Evolutionary conservation across 1,140 invertebrate species (phyloP), one percentile per base, ranked within the genome.

Genomic region (Lasaia peninsularis): DNA sequence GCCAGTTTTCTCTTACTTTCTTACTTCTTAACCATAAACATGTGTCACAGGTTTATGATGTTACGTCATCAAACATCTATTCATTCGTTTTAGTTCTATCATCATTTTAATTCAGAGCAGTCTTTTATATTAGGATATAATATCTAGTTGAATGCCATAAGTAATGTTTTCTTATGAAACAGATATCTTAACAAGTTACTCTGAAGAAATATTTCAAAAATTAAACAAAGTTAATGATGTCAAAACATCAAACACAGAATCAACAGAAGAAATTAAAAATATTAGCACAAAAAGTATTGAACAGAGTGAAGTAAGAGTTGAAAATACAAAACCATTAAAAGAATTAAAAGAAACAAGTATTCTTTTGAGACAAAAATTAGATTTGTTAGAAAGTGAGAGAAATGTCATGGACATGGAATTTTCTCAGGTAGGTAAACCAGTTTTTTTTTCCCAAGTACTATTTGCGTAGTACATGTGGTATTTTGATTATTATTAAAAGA

Each of bases 361-460:
- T 59, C 55, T 79, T 40, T 66, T 86, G 8, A 72, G 76, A 35
- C 81, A 87, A 67, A 84, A 79, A 58, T 68, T 83, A 28, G 80
- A 87, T 55, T 72, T 67, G 12, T 62, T 87, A 9, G 73, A 82
- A 62, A 84, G 75, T 76, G 84, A 82, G 61, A 75, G 67, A 64
- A 87, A 81, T 78, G 63, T 80, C 18, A 87, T 86, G 79, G 76
- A 80, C 63, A 72, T 80, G 50, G 84, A 86, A 69, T 84, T 67
- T 69, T 71, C 73, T 16, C 81, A 87, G 75, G 84, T 87, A 75
- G 54, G 28, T 37, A 9, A 49, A 10, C 10, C 2, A 53, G 56
- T 56, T 40, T 37, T 16, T 34, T 21, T 32, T 57, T 28, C 0
- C 8, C 8, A 28, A 4, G 4, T 28, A 6, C 24, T 28, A 4